phyloP scores from a whole-genome alignment of 2,113 vertebrate genomes.

The Puma concolor region DNA sequence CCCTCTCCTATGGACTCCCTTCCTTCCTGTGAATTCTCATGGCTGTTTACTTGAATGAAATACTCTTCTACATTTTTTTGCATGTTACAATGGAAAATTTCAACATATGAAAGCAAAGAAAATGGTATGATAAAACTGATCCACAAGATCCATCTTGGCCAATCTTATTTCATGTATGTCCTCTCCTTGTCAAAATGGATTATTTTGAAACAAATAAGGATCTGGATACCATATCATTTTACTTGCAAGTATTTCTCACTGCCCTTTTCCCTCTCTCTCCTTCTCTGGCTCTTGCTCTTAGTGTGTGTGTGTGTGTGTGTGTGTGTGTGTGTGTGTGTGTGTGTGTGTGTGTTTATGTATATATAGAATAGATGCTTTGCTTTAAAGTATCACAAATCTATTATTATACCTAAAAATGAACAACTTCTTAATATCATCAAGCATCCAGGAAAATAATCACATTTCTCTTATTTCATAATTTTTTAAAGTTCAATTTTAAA shows the following conservation, averaged over 20 bases:
- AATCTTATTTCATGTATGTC: not conserved
- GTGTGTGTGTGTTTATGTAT: not conserved
- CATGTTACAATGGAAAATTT: not conserved
- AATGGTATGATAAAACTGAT: not conserved
- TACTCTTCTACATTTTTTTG: not conserved
- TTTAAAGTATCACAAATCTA: not conserved
- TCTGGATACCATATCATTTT: not conserved
- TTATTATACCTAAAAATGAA: slow-evolving; percentile 3
- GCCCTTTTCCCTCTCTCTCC: not conserved
- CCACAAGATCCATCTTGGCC: not conserved
- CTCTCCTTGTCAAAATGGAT: not conserved
- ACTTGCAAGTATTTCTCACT: not conserved
- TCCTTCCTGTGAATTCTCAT: not conserved
- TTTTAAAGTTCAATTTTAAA: not conserved
- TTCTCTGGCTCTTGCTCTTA: not conserved
- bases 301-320: not conserved
- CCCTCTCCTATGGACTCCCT: not conserved
- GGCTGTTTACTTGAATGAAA: not conserved
- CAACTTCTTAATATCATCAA: not conserved
- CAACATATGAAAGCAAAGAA: not conserved
- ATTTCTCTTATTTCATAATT: not conserved
- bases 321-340: not conserved
- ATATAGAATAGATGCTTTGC: not conserved
- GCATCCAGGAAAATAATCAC: not conserved
- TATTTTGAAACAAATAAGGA: slow-evolving; percentile 36